phyloP scores from a whole-genome alignment of 2,113 vertebrate species.

The Nansenia antarctica region DNA sequence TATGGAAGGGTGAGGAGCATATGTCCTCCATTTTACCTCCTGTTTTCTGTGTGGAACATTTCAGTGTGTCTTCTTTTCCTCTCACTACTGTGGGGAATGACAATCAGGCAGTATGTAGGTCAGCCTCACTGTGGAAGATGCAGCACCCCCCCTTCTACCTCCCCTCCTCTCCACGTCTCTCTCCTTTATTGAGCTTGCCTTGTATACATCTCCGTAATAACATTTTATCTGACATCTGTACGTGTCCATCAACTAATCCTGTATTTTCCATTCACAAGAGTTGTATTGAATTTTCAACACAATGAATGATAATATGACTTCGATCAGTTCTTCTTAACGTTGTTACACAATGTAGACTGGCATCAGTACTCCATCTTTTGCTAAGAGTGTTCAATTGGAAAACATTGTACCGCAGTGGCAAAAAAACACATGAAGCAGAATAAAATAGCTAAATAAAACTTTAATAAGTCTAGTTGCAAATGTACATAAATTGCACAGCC shows the following conservation, averaged over 20 bases:
- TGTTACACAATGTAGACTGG: no score
- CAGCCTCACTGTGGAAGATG: slow-evolving; percentile 41
- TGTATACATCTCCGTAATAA: neutral
- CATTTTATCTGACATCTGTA: neutral
- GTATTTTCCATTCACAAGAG: no score
- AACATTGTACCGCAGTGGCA: neutral
- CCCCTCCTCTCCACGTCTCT: slow-evolving; percentile 9
- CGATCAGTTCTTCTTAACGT: no score
- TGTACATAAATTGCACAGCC: slow-evolving; percentile 99
- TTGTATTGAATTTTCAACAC: no score
- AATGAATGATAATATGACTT: no score
- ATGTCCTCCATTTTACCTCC: neutral
- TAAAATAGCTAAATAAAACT: slow-evolving; percentile 99
- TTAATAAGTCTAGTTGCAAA: slow-evolving; percentile 99
- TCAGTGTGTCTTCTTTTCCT: neutral
- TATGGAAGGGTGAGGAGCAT: no score
- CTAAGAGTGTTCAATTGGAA: no score
- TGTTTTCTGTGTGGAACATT: neutral
- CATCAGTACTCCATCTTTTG: no score
- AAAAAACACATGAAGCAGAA: slow-evolving; percentile 30
- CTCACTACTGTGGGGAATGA: slow-evolving; percentile 46
- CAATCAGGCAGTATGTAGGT: slow-evolving; percentile 66
- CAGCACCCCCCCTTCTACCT: slow-evolving; percentile 27
- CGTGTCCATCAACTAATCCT: neutral
- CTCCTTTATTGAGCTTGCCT: no score